Percentiles rank a stretch among this genome's conserved stretches.
phyloP scores from a whole-genome alignment of 2,888 invertebrate genomes.

The Orgyia antiqua region DNA sequence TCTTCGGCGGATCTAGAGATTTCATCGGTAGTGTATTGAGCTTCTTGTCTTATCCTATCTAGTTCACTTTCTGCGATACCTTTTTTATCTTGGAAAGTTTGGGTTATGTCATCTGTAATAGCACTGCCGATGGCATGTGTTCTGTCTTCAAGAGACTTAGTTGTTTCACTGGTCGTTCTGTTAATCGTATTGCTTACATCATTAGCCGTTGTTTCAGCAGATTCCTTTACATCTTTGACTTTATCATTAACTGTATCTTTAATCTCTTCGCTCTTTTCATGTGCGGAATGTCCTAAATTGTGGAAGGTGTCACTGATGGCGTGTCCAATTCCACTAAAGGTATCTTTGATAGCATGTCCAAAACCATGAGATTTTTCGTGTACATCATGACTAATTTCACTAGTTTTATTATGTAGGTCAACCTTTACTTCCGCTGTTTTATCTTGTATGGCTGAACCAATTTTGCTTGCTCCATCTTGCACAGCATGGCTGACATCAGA shows the following conservation, averaged over 20 bases:
- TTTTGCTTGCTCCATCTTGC: slow-evolving; percentile 14
- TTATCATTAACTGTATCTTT: slow-evolving; percentile 23
- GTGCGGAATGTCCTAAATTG: slow-evolving; percentile 21
- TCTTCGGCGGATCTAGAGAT: slow-evolving; percentile 65
- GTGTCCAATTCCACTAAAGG: slow-evolving; percentile 24
- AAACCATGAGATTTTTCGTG: slow-evolving; percentile 26
- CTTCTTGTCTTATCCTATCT: slow-evolving; percentile 63
- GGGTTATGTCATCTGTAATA: slow-evolving; percentile 37
- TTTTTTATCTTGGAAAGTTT: slow-evolving; percentile 41
- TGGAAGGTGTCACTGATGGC: slow-evolving; percentile 29
- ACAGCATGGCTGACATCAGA: slow-evolving; percentile 15
- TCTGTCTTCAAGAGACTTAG: slow-evolving; percentile 33
- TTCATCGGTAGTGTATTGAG: slow-evolving; percentile 63
- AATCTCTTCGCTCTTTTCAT: slow-evolving; percentile 29
- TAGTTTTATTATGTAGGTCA: slow-evolving; percentile 17
- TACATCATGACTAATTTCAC: slow-evolving; percentile 17
- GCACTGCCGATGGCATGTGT: slow-evolving; percentile 35
- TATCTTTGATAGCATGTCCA: slow-evolving; percentile 25
- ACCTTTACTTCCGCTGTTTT: slow-evolving; percentile 18
- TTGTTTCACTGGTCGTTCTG: slow-evolving; percentile 26
- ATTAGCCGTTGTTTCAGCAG: slow-evolving; percentile 18
- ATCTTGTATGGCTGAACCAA: slow-evolving; percentile 13
- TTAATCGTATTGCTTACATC: slow-evolving; percentile 20
- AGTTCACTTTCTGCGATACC: slow-evolving; percentile 50
- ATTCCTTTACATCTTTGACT: slow-evolving; percentile 24